Evolutionary conservation across 2,888 invertebrate genomes (phyloP), one percentile per base, ranked within the genome.

Genomic region (Polydrusus tereticollis): DNA sequence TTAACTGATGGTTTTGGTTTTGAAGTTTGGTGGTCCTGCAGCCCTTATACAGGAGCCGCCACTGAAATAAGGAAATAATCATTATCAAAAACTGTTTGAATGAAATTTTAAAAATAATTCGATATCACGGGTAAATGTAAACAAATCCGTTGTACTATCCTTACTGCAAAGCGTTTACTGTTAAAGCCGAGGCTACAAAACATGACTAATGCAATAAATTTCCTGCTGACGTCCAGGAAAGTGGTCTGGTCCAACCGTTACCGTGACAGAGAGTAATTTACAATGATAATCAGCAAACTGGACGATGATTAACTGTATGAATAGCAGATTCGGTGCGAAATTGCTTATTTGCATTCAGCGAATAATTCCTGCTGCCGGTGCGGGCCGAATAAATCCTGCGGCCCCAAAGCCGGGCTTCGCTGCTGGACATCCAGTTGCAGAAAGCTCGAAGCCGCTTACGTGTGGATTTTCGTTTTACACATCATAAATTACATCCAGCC

Each of bases 221-320:
- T 66, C 66, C 71, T 62, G 71, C 66, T 63, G 67, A 65, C 69
- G 64, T 69, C 68, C 65, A 60, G 62, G 60, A 69, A 64, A 73
- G 63, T 58, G 62, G 75, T 23, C 69, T 72, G 73, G 73, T 73
- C 26, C 26, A 23, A 16, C 29, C 43, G 62, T 45, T 45, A 29
- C 16, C 50, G n/a, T 73, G 77, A 69, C 75, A 79, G 78, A 78
- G 78, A 78, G 82, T 83, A 84, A 85, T 85, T 84, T 84, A 84
- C 84, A 83, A 83, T 82, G 84, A 84, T 85, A 85, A 85, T 84
- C 83, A 84, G 84, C 83, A 81, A 84, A 85, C 85, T 83, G 85
- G 85, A 84, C 85, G 83, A 84, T 85, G 85, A 85, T 85, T 84
- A 85, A 85, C 85, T 84, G 83, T 84, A 85, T 85, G 85, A 85